Evolutionary conservation across 2,888 invertebrate genomes (phyloP).

Genomic region (Ectemnius cavifrons): DNA sequence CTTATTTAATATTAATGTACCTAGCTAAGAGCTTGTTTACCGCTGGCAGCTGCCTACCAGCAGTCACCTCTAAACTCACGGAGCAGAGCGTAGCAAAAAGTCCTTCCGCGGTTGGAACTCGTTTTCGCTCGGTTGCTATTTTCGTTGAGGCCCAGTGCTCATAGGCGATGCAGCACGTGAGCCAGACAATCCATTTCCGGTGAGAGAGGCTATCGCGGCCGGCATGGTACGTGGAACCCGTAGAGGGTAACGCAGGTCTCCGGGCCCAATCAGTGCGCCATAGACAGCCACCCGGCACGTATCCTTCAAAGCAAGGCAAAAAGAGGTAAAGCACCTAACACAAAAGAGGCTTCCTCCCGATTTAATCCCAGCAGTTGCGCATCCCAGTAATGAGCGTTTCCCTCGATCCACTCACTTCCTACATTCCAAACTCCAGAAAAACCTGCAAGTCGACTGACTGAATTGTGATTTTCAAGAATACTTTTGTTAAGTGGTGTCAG

Average conservation of each 20-base stretch:
- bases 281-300: slow-evolving; percentile 10
- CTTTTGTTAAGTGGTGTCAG: too few relatives aligned
- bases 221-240: slow-evolving; percentile 10
- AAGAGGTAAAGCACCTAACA: slow-evolving; percentile 4
- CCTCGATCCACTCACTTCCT: too few relatives aligned
- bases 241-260: slow-evolving; percentile 21
- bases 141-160: slow-evolving; percentile 29
- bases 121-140: slow-evolving; percentile 26
- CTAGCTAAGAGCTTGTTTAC: too few relatives aligned
- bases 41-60: too few relatives aligned
- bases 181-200: slow-evolving; percentile 41
- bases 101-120: slow-evolving; percentile 7
- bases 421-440: too few relatives aligned
- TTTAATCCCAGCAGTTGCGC: slow-evolving; percentile 4
- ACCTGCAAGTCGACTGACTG: too few relatives aligned
- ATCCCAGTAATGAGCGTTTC: not conserved
- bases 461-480: too few relatives aligned
- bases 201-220: slow-evolving; percentile 20
- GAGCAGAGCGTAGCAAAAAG: slow-evolving; percentile 14
- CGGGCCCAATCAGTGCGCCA: slow-evolving; percentile 33
- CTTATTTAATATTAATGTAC: too few relatives aligned
- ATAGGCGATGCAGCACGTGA: slow-evolving; percentile 37
- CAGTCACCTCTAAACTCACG: slow-evolving; percentile 19
- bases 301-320: slow-evolving; percentile 13
- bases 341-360: slow-evolving; percentile 1